phyloP scores from a whole-genome alignment of 2,888 invertebrate genomes.

The Eucera pruinosa region DNA sequence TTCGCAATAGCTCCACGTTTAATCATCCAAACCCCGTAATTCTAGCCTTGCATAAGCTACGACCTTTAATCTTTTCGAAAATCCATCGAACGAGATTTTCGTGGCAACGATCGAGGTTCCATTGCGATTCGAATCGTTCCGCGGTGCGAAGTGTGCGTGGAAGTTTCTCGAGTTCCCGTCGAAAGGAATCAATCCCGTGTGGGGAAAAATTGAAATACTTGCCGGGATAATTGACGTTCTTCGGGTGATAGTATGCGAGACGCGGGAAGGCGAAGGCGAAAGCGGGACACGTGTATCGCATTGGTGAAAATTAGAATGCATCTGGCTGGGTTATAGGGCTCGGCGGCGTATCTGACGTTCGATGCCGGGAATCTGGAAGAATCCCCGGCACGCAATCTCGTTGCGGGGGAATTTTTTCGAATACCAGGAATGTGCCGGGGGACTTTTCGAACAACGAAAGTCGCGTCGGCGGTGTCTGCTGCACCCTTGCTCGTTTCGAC shows the following conservation, averaged over 20 bases:
- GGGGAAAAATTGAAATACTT: slow-evolving; percentile 13
- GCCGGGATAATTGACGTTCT: slow-evolving; percentile 37
- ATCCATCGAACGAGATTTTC: too few species aligned
- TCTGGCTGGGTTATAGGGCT: not conserved
- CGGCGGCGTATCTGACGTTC: slow-evolving; percentile 22
- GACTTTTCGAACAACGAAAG: slow-evolving; percentile 41
- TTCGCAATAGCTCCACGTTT: too few species aligned
- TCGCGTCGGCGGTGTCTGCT: slow-evolving; percentile 15
- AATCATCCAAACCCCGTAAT: too few species aligned
- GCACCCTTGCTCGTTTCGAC: not conserved
- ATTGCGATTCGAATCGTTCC: too few species aligned
- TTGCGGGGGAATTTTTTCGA: slow-evolving; percentile 35
- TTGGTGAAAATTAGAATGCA: slow-evolving; percentile 33
- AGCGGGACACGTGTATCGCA: slow-evolving; percentile 5
- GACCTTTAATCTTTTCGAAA: too few species aligned
- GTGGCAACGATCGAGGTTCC: too few species aligned
- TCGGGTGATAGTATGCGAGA: not conserved
- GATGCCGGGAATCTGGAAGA: slow-evolving; percentile 17
- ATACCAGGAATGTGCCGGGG: slow-evolving; percentile 41
- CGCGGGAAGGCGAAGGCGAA: not conserved
- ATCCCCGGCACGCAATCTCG: slow-evolving; percentile 48
- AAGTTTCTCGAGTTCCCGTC: slow-evolving; percentile 13
- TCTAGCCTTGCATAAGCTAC: too few species aligned
- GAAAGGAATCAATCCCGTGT: not conserved
- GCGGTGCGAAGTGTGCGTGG: too few species aligned